Percentiles rank a stretch among this genome's conserved stretches.
phyloP scores from a whole-genome alignment of 2,797 vertebrate genomes.

The Anabas testudineus region DNA sequence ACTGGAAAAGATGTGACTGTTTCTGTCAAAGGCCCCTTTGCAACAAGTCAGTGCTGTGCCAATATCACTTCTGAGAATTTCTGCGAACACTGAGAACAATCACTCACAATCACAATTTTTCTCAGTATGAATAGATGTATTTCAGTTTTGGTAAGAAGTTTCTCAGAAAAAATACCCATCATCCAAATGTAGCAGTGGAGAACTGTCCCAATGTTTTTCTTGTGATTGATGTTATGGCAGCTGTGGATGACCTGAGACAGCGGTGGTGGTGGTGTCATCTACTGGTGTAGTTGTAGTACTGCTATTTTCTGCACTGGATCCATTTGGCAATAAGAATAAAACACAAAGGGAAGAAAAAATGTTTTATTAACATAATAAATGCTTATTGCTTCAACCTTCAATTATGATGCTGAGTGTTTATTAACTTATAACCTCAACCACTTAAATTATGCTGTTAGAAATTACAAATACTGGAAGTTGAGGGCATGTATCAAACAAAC shows the following conservation, averaged over 20 bases:
- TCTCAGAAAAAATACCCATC: not conserved
- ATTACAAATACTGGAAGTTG: no score
- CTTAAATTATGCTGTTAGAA: no score
- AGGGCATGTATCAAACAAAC: no score
- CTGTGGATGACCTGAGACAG: not conserved
- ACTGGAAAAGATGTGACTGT: slow-evolving; percentile 4
- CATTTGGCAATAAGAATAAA: not conserved
- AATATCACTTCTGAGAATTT: not conserved
- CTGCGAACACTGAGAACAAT: not conserved
- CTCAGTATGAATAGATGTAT: not conserved
- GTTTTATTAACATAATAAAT: no score
- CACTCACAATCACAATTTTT: not conserved
- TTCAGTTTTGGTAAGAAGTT: not conserved
- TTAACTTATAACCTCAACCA: no score
- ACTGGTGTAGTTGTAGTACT: slow-evolving; percentile 4
- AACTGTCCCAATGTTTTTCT: not conserved
- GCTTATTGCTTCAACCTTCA: no score
- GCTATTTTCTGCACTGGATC: not conserved
- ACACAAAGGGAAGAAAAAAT: no score
- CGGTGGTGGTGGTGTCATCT: slow-evolving; percentile 20
- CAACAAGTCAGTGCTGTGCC: not conserved
- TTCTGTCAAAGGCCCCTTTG: no score
- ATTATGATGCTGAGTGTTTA: no score
- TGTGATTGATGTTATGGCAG: not conserved
- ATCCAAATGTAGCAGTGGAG: not conserved